These are phyloP conservation scores for Eristalis arbustorum DNA, from an alignment of 2,888 invertebrate species.

Conservation along the genomic window DNA sequence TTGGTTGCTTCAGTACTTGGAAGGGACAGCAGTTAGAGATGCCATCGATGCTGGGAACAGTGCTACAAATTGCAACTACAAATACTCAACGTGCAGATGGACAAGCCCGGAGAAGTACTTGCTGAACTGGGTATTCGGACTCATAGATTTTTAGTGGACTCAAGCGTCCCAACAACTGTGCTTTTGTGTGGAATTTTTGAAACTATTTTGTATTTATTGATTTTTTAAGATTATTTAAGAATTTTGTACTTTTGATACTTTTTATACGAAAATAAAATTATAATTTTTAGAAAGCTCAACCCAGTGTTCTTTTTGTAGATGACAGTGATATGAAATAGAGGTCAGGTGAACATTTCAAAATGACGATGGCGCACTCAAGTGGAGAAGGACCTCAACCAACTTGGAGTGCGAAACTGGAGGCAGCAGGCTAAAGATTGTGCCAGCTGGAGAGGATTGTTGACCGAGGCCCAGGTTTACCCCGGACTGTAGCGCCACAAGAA, in stretches of 20 bases:
- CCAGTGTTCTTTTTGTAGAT: no score
- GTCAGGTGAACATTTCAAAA: no score
- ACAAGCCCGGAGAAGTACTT: conserved; percentile 74
- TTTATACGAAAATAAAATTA: conserved; percentile 9
- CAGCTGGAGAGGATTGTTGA: no score
- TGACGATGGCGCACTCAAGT: no score
- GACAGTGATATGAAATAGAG: no score
- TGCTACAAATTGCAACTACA: conserved; percentile 78
- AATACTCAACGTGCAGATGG: conserved; percentile 81
- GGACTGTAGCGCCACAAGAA: no score
- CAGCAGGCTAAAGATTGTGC: no score
- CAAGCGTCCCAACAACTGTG: background rate
- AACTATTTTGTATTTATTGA: conserved; percentile 5
- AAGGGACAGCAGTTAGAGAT: conserved; percentile 82
- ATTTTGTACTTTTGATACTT: conserved; percentile 32
- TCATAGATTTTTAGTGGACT: conserved; percentile 22
- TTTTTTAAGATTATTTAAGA: background rate
- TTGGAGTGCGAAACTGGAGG: no score
- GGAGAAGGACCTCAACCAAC: no score
- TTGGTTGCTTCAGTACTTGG: conserved; percentile 79
- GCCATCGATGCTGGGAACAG: conserved; percentile 81
- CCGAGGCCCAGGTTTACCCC: no score
- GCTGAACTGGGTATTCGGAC: conserved; percentile 71
- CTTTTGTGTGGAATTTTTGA: background rate
- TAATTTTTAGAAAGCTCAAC: background rate